Percentiles rank a stretch among this genome's conserved stretches.
These are phyloP conservation scores for Petrocephalus schoutedeni DNA, from an alignment of 2,797 vertebrate genomes.

Conservation along the genomic window DNA sequence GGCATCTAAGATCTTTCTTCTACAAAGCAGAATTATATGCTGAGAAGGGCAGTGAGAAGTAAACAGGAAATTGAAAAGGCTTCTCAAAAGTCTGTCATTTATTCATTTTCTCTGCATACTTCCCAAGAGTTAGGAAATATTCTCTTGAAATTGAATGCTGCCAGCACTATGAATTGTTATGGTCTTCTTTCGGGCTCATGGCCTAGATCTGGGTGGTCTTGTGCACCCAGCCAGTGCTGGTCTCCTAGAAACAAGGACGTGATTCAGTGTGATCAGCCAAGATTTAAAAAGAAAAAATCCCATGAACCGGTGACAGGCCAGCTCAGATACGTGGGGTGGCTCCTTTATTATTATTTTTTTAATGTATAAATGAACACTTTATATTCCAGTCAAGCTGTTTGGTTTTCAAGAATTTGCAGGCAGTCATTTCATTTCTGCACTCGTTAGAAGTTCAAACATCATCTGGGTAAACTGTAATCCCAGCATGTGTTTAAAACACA, in stretches of 20 bases:
- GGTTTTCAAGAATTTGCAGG: not conserved
- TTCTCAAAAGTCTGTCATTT: not conserved
- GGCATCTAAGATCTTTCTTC: conserved; percentile 27
- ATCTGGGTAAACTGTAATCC: not conserved
- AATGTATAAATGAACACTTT: not conserved
- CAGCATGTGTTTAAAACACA: not conserved
- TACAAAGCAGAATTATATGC: conserved; percentile 11
- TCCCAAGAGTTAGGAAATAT: not conserved
- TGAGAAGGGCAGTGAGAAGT: not conserved
- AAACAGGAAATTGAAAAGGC: not conserved
- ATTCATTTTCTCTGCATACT: not conserved
- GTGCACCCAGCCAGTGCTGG: not conserved
- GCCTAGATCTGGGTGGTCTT: not conserved
- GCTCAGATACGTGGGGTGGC: not conserved
- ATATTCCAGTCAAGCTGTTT: not conserved
- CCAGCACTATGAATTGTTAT: not conserved
- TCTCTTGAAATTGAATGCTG: not conserved
- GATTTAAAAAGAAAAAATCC: not conserved
- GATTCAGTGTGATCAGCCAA: not conserved
- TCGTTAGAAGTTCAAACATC: not conserved
- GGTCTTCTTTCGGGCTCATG: not conserved
- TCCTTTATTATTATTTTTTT: not conserved
- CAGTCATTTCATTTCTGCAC: not conserved
- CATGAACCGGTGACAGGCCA: not conserved
- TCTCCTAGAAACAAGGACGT: not conserved